These are phyloP conservation scores for Leuctra nigra DNA, from an alignment of 2,888 invertebrate genomes.

Conservation along the genomic window DNA sequence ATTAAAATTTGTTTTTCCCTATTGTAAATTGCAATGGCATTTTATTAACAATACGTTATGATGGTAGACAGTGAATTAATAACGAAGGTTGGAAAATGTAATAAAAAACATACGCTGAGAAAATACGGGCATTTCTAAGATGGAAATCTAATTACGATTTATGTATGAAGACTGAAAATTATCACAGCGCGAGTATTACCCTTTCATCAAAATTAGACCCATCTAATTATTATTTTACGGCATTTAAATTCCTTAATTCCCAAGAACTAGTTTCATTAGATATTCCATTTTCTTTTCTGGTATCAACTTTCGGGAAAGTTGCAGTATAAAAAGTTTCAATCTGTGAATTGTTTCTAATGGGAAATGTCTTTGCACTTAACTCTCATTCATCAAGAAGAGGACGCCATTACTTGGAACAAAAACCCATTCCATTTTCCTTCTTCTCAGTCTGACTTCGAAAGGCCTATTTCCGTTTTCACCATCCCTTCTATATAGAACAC, in stretches of 20 bases:
- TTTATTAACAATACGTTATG: no score
- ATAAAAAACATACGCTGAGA: no score
- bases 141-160: no score
- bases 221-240: slow-evolving; percentile 8
- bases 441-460: slow-evolving; percentile 2
- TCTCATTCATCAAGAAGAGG: slow-evolving; percentile 23
- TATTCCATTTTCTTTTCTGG: slow-evolving; percentile 15
- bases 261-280: slow-evolving; percentile 12
- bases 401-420: slow-evolving; percentile 16
- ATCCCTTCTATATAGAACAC: slow-evolving; percentile 3
- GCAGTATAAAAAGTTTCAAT: slow-evolving; percentile 17
- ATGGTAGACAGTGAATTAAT: no score
- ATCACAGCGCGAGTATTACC: no score
- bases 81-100: no score
- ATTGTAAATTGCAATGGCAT: no score
- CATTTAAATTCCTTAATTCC: slow-evolving; percentile 5
- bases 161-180: no score
- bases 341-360: slow-evolving; percentile 21
- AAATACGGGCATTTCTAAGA: no score
- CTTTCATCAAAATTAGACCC: slow-evolving; percentile 3
- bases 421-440: slow-evolving; percentile 15
- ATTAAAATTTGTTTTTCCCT: no score
- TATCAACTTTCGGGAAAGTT: not conserved
- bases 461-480: not conserved
- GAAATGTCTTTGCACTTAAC: slow-evolving; percentile 24